Base-by-base conservation (phyloP, 2,888 invertebrate species). In the Tetropium fuscum region DNA sequence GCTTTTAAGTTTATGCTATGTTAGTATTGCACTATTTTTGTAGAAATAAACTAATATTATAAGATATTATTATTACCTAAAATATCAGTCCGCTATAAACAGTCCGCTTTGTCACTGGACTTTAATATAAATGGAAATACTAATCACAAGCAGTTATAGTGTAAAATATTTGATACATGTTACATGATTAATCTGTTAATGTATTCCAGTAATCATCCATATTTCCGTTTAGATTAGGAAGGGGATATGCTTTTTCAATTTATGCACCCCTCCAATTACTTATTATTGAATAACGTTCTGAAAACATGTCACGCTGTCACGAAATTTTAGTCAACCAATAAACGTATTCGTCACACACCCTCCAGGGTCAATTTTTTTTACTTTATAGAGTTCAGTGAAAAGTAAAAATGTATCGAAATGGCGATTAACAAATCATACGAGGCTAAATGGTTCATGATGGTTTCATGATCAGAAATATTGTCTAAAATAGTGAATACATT, bases 261-360 rank as follows among this genome's bases (percentile, higher is more conserved):
- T 64, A 64, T 68, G 68, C 70, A 64, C 68, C 68, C 69, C 67
- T 66, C 68, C 67, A 61, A 70, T 68, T 69, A 68, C 64, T 60
- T 61, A 66, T 69, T 69, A 71, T 72, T 71, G 69, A 70, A 72
- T 72, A 72, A 72, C 63, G 64, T 55, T 60, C 64, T 73, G 70
- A 70, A 74, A 74, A 72, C 70, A 71, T 72, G 75, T 58, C 67
- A 72, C 73, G 72, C 74, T 73, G 60, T 76, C 75, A 74, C 72
- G 72, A 70, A 74, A 74, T 77, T 76, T 74, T 68, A 69, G 64
- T 68, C 65, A 70, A 71, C 78, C 78, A 77, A 78, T 77, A 73
- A 73, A 64, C 53, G 63, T 51, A 58, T 59, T 58, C 40, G 40
- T 22, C 49, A 47, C 40, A 22, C 15, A 53, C 70, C 68, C 58